These are phyloP conservation scores for Chrosomus eos DNA, from an alignment of 2,797 vertebrate species.

Conservation along the genomic window DNA sequence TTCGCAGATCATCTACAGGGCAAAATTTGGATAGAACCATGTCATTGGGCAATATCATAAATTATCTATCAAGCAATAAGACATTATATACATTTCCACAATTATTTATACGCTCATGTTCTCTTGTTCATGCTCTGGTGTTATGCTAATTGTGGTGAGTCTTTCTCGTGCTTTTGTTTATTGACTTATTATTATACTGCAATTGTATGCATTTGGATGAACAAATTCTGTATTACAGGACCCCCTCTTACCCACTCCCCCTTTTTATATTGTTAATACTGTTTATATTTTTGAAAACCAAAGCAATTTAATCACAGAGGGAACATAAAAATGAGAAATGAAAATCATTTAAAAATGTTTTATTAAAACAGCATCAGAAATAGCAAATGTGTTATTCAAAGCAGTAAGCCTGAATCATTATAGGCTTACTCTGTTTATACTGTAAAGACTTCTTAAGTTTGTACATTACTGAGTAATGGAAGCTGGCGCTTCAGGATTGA, in stretches of 20 bases:
- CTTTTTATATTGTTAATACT: too few relatives aligned
- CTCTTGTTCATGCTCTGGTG: not conserved
- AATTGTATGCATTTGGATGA: not conserved
- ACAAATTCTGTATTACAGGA: not conserved
- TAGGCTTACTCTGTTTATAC: not conserved
- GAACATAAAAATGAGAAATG: not conserved
- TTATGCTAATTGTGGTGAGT: not conserved
- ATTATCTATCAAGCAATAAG: not conserved
- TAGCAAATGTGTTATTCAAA: not conserved
- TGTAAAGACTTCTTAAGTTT: not conserved
- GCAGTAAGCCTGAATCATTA: not conserved
- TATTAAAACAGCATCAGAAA: not conserved
- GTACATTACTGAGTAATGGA: not conserved
- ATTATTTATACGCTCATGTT: not conserved
- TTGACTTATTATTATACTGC: not conserved
- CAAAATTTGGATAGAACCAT: too few relatives aligned
- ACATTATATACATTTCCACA: not conserved
- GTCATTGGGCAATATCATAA: not conserved
- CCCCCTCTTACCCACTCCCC: too few relatives aligned
- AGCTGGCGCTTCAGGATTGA: rapidly evolving
- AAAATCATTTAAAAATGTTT: not conserved
- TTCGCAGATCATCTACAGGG: too few relatives aligned
- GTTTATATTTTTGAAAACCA: not conserved
- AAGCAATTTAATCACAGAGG: not conserved
- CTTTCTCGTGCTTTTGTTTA: not conserved